Conservation (phyloP, 2,113 vertebrate species). For the Rana temporaria region DNA sequence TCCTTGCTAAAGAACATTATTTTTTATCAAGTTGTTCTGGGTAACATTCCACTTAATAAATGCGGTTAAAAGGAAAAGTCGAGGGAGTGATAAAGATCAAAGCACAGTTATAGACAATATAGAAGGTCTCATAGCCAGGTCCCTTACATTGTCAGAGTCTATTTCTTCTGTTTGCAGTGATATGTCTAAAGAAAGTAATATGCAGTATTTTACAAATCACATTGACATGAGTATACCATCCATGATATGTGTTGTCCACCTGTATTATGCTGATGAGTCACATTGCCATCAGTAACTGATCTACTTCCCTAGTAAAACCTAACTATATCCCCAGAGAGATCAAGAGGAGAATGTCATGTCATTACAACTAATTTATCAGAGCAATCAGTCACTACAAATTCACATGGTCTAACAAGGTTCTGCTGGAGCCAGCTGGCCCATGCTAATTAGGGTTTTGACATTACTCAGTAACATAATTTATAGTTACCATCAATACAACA, state of each 20-base stretch:
- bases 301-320: background rate
- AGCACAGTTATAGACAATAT: too few relatives aligned
- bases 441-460: conserved; percentile 28
- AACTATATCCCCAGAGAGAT: conserved; percentile 11
- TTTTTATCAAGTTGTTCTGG: too few relatives aligned
- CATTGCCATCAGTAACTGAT: conserved; percentile 27
- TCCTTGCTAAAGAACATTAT: too few relatives aligned
- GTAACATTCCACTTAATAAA: too few relatives aligned
- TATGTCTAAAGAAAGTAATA: too few relatives aligned
- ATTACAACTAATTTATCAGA: conserved; percentile 28
- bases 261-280: background rate
- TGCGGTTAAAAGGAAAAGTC: too few relatives aligned
- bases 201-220: too few relatives aligned
- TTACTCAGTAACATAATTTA: background rate
- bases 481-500: background rate
- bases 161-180: too few relatives aligned
- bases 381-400: conserved; percentile 17
- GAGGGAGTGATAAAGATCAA: too few relatives aligned
- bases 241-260: background rate
- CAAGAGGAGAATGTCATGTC: background rate
- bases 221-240: background rate
- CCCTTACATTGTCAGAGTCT: too few relatives aligned
- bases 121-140: too few relatives aligned
- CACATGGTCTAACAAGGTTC: conserved; percentile 2
- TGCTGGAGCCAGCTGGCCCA: conserved; percentile 14